Conservation (phyloP, 2,797 vertebrate genomes). For the Scyliorhinus canicula region DNA sequence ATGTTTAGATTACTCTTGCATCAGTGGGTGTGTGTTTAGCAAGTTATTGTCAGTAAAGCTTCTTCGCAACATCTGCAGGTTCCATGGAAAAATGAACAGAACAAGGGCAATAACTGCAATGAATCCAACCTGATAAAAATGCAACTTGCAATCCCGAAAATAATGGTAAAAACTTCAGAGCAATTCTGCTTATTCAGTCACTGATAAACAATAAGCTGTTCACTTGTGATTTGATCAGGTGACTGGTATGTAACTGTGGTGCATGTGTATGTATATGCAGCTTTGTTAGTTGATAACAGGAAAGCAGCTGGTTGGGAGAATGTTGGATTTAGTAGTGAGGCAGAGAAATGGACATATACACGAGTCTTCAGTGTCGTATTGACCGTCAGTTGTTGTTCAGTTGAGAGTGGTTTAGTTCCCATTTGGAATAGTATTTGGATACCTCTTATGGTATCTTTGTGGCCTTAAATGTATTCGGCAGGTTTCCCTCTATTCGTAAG, state of each 20-base stretch:
- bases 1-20: background rate
- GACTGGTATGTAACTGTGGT: background rate
- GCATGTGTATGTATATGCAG: background rate
- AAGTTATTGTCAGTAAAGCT: background rate
- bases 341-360: background rate
- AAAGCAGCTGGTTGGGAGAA: background rate
- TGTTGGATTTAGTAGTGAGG: background rate
- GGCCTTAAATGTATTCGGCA: too few species aligned
- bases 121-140: background rate
- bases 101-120: background rate
- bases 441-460: too few species aligned
- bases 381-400: background rate
- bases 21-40: background rate
- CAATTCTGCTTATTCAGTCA: background rate
- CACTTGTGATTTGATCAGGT: background rate
- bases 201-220: background rate
- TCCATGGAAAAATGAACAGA: background rate
- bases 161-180: background rate
- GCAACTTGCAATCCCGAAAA: background rate
- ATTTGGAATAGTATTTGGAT: too few species aligned
- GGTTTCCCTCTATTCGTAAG: too few species aligned
- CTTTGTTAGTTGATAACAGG: background rate
- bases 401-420: background rate
- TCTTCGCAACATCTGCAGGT: background rate
- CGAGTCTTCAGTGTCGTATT: background rate